Percentiles rank a stretch among this genome's conserved stretches.
phyloP scores from a whole-genome alignment of 53 echinoderm and acorn worm genomes.

The Zoroaster sp. region DNA sequence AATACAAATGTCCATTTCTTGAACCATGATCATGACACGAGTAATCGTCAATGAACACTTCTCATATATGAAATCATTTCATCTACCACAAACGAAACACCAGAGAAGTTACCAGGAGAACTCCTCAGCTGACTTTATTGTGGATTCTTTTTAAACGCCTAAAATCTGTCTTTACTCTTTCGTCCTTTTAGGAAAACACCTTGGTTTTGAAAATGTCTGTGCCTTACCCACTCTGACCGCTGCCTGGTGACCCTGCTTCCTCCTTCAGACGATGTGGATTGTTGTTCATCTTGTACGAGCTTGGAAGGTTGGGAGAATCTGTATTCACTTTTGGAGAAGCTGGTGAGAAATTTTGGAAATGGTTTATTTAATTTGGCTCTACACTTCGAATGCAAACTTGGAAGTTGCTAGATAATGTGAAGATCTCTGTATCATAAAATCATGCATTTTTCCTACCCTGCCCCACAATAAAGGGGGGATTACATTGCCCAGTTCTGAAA shows the following conservation, averaged over 20 bases:
- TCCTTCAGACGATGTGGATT: slow-evolving; percentile 68
- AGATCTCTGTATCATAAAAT: not conserved
- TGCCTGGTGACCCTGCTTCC: slow-evolving; percentile 70
- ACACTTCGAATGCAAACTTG: too few relatives aligned
- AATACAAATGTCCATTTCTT: not conserved
- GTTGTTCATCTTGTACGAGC: slow-evolving; percentile 69
- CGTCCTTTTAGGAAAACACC: not conserved
- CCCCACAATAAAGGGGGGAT: not conserved
- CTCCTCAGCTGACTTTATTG: not conserved
- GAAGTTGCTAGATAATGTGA: too few relatives aligned
- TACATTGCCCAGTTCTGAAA: too few relatives aligned
- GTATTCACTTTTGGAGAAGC: slow-evolving; percentile 81
- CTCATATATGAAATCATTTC: slow-evolving; percentile 7
- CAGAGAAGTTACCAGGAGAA: not conserved
- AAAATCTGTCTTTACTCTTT: not conserved
- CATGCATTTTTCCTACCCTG: not conserved
- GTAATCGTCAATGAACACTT: not conserved
- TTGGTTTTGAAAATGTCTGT: not conserved
- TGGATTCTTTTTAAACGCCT: not conserved
- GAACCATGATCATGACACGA: not conserved
- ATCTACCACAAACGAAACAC: slow-evolving; percentile 28
- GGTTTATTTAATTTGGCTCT: too few relatives aligned
- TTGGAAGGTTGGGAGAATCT: slow-evolving; percentile 85
- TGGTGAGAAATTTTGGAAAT: too few relatives aligned
- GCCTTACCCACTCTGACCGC: slow-evolving; percentile 67